A percentile compares a stretch with the other conserved stretches of the same genome.
These are phyloP conservation scores for Ceratosolen fusciceps DNA, from an alignment of 1,140 invertebrate species.

Conservation along the genomic window DNA sequence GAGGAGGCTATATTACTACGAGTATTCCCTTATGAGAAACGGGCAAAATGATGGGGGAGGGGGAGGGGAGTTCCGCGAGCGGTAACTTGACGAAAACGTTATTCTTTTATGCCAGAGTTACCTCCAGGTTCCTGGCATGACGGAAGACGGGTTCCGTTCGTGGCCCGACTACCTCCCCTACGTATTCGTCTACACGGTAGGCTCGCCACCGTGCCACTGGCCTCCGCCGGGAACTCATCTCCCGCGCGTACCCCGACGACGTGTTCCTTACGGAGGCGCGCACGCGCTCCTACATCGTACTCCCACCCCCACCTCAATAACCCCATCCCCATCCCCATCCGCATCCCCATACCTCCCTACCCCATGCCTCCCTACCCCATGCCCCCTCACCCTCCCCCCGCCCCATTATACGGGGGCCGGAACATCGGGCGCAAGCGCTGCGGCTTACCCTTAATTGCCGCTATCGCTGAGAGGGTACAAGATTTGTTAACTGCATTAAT, in stretches of 20 bases:
- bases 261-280: neutral
- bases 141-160: neutral
- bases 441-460: slow-evolving; percentile 3
- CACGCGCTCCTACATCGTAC: neutral
- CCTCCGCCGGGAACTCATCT: neutral
- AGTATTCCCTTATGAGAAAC: no score
- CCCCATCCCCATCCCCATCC: no score
- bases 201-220: neutral
- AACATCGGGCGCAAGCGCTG: neutral
- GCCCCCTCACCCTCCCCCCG: neutral
- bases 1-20: no score
- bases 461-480: neutral
- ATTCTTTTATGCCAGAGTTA: no score
- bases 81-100: no score
- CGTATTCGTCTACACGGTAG: neutral
- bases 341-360: no score
- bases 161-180: neutral
- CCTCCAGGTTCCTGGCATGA: no score
- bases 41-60: no score
- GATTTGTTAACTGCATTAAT: slow-evolving; percentile 17
- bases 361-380: no score
- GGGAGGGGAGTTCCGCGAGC: no score
- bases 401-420: no score
- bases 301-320: neutral
- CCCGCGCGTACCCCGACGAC: neutral